These are phyloP conservation scores for Eucriotettix oculatus DNA, from an alignment of 2,888 invertebrate genomes.

Conservation along the genomic window DNA sequence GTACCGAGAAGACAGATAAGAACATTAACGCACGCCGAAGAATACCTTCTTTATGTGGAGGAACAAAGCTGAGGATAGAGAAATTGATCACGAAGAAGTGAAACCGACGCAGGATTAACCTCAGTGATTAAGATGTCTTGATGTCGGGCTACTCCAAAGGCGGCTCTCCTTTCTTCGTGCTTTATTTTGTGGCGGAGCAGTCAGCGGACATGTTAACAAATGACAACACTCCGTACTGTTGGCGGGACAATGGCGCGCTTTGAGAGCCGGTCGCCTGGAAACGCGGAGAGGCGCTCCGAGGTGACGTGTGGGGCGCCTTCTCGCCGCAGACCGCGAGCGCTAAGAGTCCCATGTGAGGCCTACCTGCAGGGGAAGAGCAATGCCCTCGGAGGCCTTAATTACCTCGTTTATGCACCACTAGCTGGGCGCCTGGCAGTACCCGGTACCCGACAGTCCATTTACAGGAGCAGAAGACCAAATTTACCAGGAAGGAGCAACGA, in stretches of 20 bases:
- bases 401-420: too few species aligned
- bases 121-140: background rate
- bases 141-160: background rate
- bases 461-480: too few species aligned
- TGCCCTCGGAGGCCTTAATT: too few species aligned
- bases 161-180: background rate
- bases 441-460: too few species aligned
- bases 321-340: too few species aligned
- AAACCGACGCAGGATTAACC: background rate
- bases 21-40: too few species aligned
- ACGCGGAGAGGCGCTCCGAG: background rate
- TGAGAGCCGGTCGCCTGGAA: background rate
- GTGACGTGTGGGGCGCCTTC: too few species aligned
- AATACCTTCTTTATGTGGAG: background rate
- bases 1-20: too few species aligned
- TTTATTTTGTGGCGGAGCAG: background rate
- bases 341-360: too few species aligned
- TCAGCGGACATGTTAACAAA: background rate
- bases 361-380: too few species aligned
- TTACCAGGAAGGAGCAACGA: too few species aligned
- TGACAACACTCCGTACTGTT: background rate
- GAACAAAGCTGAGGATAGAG: background rate
- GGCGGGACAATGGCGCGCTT: background rate
- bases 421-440: too few species aligned
- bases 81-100: background rate